Evolutionary conservation across 2,113 vertebrate genomes (phyloP).

Genomic region (Trematocara variabile): DNA sequence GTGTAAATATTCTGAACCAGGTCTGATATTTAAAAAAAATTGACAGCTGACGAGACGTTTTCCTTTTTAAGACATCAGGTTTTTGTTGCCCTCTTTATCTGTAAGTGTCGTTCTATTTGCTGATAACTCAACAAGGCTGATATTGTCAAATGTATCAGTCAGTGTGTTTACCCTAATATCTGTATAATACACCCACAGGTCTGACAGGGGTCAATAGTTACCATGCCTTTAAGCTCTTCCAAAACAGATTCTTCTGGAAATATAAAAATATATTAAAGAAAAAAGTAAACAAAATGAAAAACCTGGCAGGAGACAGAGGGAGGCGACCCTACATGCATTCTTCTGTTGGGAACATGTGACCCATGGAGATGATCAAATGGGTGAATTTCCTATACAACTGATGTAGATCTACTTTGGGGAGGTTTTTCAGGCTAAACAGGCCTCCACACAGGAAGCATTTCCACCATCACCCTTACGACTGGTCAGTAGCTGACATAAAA

Average conservation of each 20-base stretch:
- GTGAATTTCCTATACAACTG: not conserved
- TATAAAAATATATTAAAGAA: not conserved
- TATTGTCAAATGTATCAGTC: not conserved
- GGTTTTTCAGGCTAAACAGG: not conserved
- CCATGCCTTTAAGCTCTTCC: not conserved
- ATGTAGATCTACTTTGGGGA: not conserved
- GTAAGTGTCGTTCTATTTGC: not conserved
- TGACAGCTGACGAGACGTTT: not conserved
- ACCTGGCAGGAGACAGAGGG: rapidly evolving
- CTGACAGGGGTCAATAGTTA: not conserved
- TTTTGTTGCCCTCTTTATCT: not conserved
- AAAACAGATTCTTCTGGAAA: not conserved
- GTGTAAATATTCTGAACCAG: not conserved
- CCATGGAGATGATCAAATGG: not conserved
- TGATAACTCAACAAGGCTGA: not conserved
- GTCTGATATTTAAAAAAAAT: not conserved
- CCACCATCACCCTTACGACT: not conserved
- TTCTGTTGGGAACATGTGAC: not conserved
- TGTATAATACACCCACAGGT: not conserved
- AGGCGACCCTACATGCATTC: not conserved
- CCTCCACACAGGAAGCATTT: not conserved
- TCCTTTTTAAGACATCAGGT: not conserved
- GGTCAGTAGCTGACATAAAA: not conserved
- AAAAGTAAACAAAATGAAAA: not conserved
- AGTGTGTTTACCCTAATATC: not conserved